Percentiles rank a stretch among this genome's conserved stretches.
phyloP scores from a whole-genome alignment of 2,888 invertebrate genomes.

The Drosophila longiperda region DNA sequence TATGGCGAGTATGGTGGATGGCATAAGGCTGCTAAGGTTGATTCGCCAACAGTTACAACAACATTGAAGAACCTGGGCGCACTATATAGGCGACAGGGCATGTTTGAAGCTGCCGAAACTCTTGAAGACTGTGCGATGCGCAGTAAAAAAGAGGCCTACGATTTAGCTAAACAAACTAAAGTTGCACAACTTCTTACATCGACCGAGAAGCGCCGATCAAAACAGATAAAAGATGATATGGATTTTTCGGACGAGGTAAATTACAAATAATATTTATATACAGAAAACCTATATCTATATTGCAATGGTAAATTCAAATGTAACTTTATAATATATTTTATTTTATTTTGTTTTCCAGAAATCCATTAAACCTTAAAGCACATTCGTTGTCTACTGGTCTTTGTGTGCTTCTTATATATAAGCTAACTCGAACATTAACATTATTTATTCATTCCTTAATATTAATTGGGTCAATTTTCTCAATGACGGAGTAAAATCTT shows the following conservation, averaged over 20 bases:
- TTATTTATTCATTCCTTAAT: constrained; percentile 83
- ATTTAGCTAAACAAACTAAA: constrained; percentile 96
- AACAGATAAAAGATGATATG: constrained; percentile 85
- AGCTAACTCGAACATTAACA: constrained; percentile 67
- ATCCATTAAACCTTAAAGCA: constrained; percentile 69
- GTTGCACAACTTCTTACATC: constrained; percentile 90
- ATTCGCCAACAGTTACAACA: constrained; percentile 98
- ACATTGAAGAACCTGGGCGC: constrained; percentile 99
- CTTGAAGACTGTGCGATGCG: constrained; percentile 98
- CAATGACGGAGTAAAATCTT: constrained; percentile 45
- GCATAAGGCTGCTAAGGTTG: constrained; percentile 99
- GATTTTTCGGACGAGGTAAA: constrained; percentile 83
- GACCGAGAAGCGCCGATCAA: constrained; percentile 86
- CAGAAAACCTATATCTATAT: background rate
- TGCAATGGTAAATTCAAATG: background rate
- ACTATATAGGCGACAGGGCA: constrained; percentile 98
- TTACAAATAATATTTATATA: background rate
- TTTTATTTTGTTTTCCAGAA: constrained; percentile 62
- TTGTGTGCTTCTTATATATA: constrained; percentile 68
- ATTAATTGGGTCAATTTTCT: constrained; percentile 65
- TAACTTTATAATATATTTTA: background rate
- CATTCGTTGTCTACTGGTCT: constrained; percentile 36
- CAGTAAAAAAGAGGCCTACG: constrained; percentile 97
- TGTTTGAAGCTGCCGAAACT: constrained; percentile 99
- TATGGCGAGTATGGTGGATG: constrained; percentile 96